Evolutionary conservation across 2,888 invertebrate species (phyloP), one percentile per base, ranked within the genome.

Genomic region (Opisthograptis luteolata): DNA sequence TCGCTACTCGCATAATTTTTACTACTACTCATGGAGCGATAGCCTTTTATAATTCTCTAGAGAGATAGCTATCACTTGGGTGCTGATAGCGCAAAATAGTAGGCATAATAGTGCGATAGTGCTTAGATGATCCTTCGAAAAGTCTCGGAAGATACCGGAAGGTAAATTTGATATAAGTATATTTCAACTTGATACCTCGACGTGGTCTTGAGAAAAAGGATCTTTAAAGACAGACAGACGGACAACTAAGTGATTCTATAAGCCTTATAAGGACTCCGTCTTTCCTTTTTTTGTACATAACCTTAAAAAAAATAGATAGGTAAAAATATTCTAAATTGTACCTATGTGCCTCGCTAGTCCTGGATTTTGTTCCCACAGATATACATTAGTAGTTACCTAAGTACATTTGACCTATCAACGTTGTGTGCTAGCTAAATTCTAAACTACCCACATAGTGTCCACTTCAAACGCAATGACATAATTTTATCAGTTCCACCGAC

Each of bases 401-500:
- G n/a, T n/a, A n/a, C n/a, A n/a, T n/a, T n/a, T n/a, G n/a, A n/a
- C n/a, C 17, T 3, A 17, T 17, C 17, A 5, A 3, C 17, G 5
- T 17, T 5, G 25, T 10, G 2, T 1, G 3, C 2, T 10, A 10
- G 9, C 10, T n/a, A 7, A 25, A 25, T 32, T 14, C 15, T 10
- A 15, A 10, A n/a, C 35, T 20, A 14, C 28, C 28, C 44, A 36
- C 30, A 44, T 24, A n/a, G 19, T 5, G 14, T 28, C 36, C 10
- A 35, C 28, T 35, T 43, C 5, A 35, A 35, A 25, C 13, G 31
- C 3, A 15, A 19, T 32, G 39, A 58, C 46, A 52, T 55, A 52
- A 49, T 49, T 37, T 44, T 55, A 42, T 48, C 30, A 36, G 34
- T 12, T n/a, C 32, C 20, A 9, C 15, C 25, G 22, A 32, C 44